Conservation (phyloP, 2,113 vertebrate species). For the Heterocephalus glaber region DNA sequence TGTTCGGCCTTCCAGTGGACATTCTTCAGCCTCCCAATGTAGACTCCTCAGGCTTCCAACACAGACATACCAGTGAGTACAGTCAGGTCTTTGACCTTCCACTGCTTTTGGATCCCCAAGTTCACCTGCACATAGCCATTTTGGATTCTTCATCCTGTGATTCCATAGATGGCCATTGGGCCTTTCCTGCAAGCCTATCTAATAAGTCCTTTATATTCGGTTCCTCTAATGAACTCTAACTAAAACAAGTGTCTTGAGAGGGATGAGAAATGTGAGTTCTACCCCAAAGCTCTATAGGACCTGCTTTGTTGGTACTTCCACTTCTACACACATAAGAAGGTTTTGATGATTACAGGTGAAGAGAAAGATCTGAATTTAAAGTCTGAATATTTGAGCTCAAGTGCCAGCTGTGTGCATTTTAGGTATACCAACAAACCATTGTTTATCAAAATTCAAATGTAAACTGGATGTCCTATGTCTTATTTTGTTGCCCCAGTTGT, state of each 20-base stretch:
- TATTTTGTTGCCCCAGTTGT: neutral
- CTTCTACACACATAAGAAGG: neutral
- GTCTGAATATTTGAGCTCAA: neutral
- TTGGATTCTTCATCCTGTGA: neutral
- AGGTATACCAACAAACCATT: neutral
- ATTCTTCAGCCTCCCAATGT: neutral
- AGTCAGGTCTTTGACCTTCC: neutral
- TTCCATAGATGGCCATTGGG: neutral
- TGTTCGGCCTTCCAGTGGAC: neutral
- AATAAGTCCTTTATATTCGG: neutral
- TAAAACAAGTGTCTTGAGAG: neutral
- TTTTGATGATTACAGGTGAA: neutral
- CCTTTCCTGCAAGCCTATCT: neutral
- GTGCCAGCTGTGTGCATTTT: neutral
- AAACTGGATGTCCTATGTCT: neutral
- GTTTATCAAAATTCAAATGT: neutral
- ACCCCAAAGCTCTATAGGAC: accelerated
- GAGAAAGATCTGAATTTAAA: neutral
- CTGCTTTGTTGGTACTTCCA: neutral
- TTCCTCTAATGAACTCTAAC: neutral
- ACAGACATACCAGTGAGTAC: neutral
- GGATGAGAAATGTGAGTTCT: neutral
- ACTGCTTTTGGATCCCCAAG: neutral
- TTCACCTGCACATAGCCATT: neutral
- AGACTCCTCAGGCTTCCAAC: neutral